Base-by-base conservation (phyloP, 92 coral and sea anemone species). In the Palythoa heliodiscus region DNA sequence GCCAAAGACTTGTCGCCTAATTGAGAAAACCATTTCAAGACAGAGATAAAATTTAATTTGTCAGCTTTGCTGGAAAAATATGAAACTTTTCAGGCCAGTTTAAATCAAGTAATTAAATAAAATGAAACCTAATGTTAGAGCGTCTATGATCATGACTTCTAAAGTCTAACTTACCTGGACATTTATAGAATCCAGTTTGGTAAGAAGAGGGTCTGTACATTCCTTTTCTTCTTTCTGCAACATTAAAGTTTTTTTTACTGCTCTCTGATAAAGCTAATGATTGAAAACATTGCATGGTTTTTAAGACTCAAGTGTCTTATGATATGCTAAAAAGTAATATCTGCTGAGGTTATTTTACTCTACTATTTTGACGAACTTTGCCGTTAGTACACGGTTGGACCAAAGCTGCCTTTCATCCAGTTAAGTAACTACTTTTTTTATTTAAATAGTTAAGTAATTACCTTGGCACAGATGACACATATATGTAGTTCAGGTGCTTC, bases 1-100 rank as follows among this genome's bases (percentile, higher is more conserved):
- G 92, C 99, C 99, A 96, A 17, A 96, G 87, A 82, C 96, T 89
- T 7, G 94, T 91, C 16, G 98, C 92, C 99, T 96, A 75, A 39
- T 3, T 23, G 75, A 70, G 68, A 39, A 64, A 70, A 82, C 7
- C 19, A 55, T 12, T 52, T 52, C 2, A 52, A 7, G 9, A 12
- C 1, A 52, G 2, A 7, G 11, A 52, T 52, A 52, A 52, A 52
- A 52, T 52, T 43, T 43, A 43, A 55, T 55, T 55, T 55, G 61
- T 12, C 10, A 54, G 3, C 60, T 54, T 61, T 43, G 50, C 50
- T 3, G 50, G 7, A 43, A 19, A n/a, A 63, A 63, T 29, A 63
- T 63, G 11, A 63, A 20, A 63, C 69, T 63, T 63, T 9, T 63
- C 20, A 22, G 22, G 50, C 9, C 9, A 43, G 35, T 29, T 23